phyloP scores from a whole-genome alignment of 2,797 vertebrate genomes.

The Bradypodion ventrale region DNA sequence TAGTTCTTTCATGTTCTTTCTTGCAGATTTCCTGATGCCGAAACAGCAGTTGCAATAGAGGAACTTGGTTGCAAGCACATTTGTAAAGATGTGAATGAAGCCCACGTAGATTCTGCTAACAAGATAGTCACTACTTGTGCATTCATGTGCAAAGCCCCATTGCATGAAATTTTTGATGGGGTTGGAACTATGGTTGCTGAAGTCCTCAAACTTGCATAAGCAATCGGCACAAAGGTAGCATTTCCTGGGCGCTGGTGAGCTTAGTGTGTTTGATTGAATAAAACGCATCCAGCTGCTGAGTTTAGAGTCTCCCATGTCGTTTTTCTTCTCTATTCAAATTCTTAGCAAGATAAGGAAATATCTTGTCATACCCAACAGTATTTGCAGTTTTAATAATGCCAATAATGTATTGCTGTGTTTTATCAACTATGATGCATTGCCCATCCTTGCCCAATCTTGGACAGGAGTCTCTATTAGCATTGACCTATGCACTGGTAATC shows the following conservation, averaged over 20 bases:
- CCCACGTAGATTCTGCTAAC: conserved; percentile 80
- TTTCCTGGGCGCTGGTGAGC: not conserved
- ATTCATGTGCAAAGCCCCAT: conserved; percentile 82
- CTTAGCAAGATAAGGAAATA: not conserved
- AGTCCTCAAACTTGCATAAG: conserved; percentile 83
- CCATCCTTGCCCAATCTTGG: too few relatives aligned
- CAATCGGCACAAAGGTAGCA: not conserved
- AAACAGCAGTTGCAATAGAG: conserved; percentile 75
- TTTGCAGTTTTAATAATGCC: too few relatives aligned
- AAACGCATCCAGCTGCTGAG: not conserved
- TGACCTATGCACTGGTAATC: too few relatives aligned
- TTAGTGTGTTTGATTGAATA: not conserved
- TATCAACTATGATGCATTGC: too few relatives aligned
- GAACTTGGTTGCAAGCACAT: conserved; percentile 81
- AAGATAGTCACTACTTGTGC: conserved; percentile 80
- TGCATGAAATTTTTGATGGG: conserved; percentile 81
- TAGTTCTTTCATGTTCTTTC: not conserved
- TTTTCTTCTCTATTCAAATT: not conserved
- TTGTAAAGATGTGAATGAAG: conserved; percentile 80
- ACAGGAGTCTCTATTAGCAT: too few relatives aligned
- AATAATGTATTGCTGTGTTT: too few relatives aligned
- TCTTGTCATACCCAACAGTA: not conserved
- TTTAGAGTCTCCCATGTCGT: not conserved
- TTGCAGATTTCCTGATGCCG: conserved; percentile 80
- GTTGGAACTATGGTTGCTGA: conserved; percentile 81